Evolutionary conservation across 2,797 vertebrate genomes (phyloP), one percentile per base, ranked within the genome.

Genomic region (Sylvia borin): DNA sequence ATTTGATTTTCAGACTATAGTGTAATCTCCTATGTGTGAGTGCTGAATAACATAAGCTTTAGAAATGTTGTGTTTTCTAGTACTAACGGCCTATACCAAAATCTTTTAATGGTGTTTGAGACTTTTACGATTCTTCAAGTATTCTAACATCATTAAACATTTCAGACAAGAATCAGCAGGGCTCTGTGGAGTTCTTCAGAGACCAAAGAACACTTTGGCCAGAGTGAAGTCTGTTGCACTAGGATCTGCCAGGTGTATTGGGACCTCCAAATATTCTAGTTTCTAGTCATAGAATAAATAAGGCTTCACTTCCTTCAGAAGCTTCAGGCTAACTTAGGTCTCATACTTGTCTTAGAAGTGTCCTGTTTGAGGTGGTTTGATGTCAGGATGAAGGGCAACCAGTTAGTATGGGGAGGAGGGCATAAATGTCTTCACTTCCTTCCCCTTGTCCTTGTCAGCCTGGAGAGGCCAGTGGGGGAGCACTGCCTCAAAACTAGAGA

Each of bases 1-100:
- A 81, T 94, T 94, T 93, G 88, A 86, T 92, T 97, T 95, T 95
- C 51, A 75, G 47, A 90, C 57, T 93, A 62, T 60, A 84, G 38
- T 57, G 54, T 83, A 74, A 89, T 95, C 57, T 94, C 34, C 40
- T 79, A 1, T 89, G 34, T 57, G 24, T 74, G 66, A 82, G 25
- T 0, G 0, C 45, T 87, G 83, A 47, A 77, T 76, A 61, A 65
- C 78, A 87, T 77, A 32, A 92, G 10, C 42, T 76, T 70, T 65
- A 71, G 74, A 92, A 88, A 70, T 54, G 16, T 36, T 36, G 36
- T 36, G 36, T 36, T 36, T 36, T 36, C 36, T 36, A 36, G 36
- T 36, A 36, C 36, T 53, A 32, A 57, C 67, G 16, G 45, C 7
- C 55, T 94, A 42, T 54, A 64, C 12, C 32, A 82, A 79, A 67